Percentiles rank a stretch among this genome's conserved stretches.
These are phyloP conservation scores for Polyergus mexicanus DNA, from an alignment of 1,140 invertebrate genomes.

Conservation along the genomic window DNA sequence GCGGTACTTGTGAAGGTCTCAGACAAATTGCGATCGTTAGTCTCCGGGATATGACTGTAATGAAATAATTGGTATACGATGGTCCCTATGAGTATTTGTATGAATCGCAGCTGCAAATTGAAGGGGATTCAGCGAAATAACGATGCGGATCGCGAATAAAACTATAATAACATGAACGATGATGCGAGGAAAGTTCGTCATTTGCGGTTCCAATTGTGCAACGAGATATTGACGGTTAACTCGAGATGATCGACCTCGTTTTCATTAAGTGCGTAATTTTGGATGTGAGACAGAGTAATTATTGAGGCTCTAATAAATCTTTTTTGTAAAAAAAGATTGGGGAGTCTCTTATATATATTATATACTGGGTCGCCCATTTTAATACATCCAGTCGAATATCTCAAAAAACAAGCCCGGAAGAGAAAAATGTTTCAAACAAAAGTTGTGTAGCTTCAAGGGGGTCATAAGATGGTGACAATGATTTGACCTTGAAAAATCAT, in stretches of 20 bases:
- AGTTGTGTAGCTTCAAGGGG: no score
- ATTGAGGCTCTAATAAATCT: slow-evolving; percentile 6
- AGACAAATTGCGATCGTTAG: slow-evolving; percentile 72
- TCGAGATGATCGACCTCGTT: slow-evolving; percentile 47
- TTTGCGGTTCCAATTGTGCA: slow-evolving; percentile 66
- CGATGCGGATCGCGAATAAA: slow-evolving; percentile 34
- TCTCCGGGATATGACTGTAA: slow-evolving; percentile 67
- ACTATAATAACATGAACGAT: slow-evolving; percentile 36
- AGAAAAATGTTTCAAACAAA: no score
- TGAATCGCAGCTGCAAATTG: slow-evolving; percentile 62
- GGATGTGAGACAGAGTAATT: neutral
- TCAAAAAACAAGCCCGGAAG: no score
- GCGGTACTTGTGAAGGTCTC: slow-evolving; percentile 46
- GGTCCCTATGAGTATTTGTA: slow-evolving; percentile 17
- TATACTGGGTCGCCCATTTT: no score
- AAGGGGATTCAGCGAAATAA: slow-evolving; percentile 49
- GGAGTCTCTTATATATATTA: no score
- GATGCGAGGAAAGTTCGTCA: slow-evolving; percentile 42
- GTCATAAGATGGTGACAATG: no score
- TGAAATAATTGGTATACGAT: slow-evolving; percentile 69
- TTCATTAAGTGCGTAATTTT: slow-evolving; percentile 28
- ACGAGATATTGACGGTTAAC: slow-evolving; percentile 52
- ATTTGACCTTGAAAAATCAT: no score
- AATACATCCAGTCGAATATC: no score
- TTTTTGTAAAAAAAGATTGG: slow-evolving; percentile 10